Evolutionary conservation across 1,140 invertebrate genomes (phyloP), one percentile per base, ranked within the genome.

Genomic region (Camponotus vicinus): DNA sequence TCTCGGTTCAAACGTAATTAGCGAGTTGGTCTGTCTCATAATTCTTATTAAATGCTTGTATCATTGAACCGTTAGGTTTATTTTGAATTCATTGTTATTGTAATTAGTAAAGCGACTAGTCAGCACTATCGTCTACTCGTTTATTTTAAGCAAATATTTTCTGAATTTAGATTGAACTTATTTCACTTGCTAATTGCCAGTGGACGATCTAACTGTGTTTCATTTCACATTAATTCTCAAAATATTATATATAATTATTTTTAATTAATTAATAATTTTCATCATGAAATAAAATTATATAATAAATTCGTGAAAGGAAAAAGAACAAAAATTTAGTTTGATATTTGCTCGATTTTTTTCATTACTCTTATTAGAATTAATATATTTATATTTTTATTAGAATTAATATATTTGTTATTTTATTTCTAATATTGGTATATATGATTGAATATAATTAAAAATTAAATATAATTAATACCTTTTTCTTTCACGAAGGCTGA

Each of bases 1-100:
- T 21, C 21, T 21, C 21, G 21, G 21, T 21, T 61, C 59, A 40
- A 52, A 67, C 40, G n/a, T 83, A 83, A 75, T 83, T 75, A 83
- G 13, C 32, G 13, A 40, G 27, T 63, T 27, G 11, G 4, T 61
- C 15, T 27, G 77, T 40, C 27, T 73, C 37, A 55, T 75, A 49
- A 83, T 61, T 73, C 27, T 13, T n/a, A 63, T 61, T 82, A 34
- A 82, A 61, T 49, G 4, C 7, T 27, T 34, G 78, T 37, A 52
- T 34, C 0, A 34, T 27, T 59, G n/a, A 45, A 73, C 27, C 69
- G 69, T 55, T 83, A 18, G 3, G 3, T 42, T 45, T 13, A 21
- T 34, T 61, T 75, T 8, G 69, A 37, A 83, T 73, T 73, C 40
- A 13, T 49, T 37, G 27, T 49, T 83, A 52, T 52, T 52, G 49